Conservation (phyloP, 2,113 vertebrate species). For the Podocnemis expansa region DNA sequence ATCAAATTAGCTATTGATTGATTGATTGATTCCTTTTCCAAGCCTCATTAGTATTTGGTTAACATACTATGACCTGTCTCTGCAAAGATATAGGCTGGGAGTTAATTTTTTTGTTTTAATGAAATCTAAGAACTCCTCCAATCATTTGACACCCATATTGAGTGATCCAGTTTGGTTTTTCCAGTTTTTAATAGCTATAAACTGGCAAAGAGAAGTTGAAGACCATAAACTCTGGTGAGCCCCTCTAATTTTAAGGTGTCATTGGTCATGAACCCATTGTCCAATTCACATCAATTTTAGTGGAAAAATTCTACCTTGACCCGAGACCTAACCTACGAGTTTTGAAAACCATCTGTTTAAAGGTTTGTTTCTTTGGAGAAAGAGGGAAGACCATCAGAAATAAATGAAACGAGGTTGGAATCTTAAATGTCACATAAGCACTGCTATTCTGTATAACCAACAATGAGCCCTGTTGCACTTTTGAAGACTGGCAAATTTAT, state of each 20-base stretch:
- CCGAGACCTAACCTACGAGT: neutral
- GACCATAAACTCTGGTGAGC: neutral
- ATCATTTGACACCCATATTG: neutral
- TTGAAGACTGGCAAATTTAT: too few species aligned
- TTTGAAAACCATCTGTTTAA: neutral
- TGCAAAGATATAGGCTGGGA: neutral
- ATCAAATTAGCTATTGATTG: neutral
- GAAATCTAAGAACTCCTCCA: neutral
- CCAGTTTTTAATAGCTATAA: neutral
- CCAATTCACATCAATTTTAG: neutral
- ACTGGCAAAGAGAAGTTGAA: neutral
- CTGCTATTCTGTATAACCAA: neutral
- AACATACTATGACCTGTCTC: neutral
- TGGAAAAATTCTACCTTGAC: neutral
- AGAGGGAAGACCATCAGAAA: neutral
- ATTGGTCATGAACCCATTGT: neutral
- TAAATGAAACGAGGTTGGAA: neutral
- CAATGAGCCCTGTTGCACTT: too few species aligned
- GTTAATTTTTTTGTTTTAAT: neutral
- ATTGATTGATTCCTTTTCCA: neutral
- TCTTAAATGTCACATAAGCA: neutral
- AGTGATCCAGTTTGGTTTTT: neutral
- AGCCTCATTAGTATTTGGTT: slow-evolving; percentile 23
- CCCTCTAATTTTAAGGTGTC: neutral
- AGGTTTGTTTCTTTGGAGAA: neutral